Conservation (phyloP, 2,888 invertebrate species). For the Nemoura dubitans region DNA sequence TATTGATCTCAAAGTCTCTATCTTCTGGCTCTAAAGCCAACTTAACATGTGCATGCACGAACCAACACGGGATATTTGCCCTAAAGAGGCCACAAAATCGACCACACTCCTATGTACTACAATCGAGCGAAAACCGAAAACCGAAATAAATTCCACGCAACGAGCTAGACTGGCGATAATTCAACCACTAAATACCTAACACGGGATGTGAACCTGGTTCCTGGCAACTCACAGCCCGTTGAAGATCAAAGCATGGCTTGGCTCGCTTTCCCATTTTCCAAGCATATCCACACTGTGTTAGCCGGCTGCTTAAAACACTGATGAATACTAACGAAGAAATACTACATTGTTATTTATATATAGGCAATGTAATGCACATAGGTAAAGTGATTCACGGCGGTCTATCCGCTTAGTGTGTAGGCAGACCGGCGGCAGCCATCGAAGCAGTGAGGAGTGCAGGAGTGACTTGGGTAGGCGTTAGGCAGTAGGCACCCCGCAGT, state of each 20-base stretch:
- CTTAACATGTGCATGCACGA: constrained; percentile 24
- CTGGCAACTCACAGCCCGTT: background rate
- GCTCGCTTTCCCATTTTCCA: background rate
- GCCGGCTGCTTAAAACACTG: background rate
- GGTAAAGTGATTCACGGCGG: too few species aligned
- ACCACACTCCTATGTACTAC: constrained; percentile 28
- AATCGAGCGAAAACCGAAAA: constrained; percentile 29
- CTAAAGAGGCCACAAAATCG: constrained; percentile 15
- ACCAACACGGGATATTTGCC: constrained; percentile 24
- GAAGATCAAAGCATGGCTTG: background rate
- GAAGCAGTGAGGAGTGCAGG: too few species aligned
- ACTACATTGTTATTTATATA: too few species aligned
- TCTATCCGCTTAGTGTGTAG: background rate
- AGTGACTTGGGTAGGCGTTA: too few species aligned
- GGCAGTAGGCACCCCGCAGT: too few species aligned
- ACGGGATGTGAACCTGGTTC: constrained; percentile 26
- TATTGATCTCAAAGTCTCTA: constrained; percentile 29
- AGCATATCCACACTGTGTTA: background rate
- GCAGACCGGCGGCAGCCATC: too few species aligned
- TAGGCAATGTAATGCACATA: background rate
- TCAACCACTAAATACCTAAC: constrained; percentile 38
- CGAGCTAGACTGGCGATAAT: constrained; percentile 32
- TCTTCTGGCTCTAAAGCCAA: constrained; percentile 30
- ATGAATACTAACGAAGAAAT: background rate
- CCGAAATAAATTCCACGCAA: constrained; percentile 35